These are phyloP conservation scores for Tragopan temminckii DNA, from an alignment of 2,797 vertebrate species.

Conservation along the genomic window DNA sequence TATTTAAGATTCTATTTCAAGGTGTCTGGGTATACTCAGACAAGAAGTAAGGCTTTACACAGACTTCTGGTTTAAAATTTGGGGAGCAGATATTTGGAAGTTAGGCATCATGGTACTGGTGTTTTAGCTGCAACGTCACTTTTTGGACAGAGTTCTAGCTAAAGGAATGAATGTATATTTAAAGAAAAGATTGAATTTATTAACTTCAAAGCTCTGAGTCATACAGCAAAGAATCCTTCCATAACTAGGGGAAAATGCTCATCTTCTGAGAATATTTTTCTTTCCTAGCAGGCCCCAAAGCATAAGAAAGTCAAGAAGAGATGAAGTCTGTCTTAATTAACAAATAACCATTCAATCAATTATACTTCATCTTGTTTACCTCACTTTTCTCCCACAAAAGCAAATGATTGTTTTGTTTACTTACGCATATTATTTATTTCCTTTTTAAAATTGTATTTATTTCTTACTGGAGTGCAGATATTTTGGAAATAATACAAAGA, in stretches of 20 bases:
- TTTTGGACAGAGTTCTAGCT: background rate
- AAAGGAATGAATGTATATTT: background rate
- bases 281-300: background rate
- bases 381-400: background rate
- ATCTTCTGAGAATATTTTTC: conserved; percentile 15
- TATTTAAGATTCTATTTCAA: background rate
- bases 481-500: background rate
- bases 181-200: background rate
- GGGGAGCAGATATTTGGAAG: background rate
- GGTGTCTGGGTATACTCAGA: background rate
- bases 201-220: conserved; percentile 35
- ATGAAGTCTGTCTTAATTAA: background rate
- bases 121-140: background rate
- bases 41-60: background rate
- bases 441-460: background rate
- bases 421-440: background rate
- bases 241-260: background rate
- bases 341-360: background rate
- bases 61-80: background rate
- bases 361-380: background rate
- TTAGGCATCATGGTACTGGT: background rate
- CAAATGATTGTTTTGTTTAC: background rate
- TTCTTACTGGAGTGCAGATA: background rate
- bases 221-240: background rate
- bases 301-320: background rate